A percentile compares a stretch with the other conserved stretches of the same genome.
Evolutionary conservation across 2,888 invertebrate genomes (phyloP).

Genomic region (Leptura quadrifasciata): DNA sequence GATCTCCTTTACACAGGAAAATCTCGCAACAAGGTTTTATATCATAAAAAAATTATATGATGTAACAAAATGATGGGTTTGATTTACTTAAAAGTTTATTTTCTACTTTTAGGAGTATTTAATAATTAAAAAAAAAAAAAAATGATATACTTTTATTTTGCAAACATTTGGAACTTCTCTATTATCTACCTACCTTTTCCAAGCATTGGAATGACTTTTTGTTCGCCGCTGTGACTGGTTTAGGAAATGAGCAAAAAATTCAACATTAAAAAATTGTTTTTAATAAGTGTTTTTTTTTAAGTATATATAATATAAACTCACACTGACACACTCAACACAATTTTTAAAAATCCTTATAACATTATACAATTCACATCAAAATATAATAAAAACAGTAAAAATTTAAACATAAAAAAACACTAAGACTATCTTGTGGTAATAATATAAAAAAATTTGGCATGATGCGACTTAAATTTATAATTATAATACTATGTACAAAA

Average conservation of each 20-base stretch:
- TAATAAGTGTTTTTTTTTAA: conserved; percentile 32
- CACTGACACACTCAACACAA: conserved; percentile 59
- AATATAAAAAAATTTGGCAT: conserved; percentile 53
- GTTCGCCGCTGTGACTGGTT: background rate
- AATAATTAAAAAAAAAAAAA: too few species aligned
- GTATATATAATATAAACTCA: conserved; percentile 59
- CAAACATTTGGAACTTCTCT: too few species aligned
- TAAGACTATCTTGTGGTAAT: conserved; percentile 25
- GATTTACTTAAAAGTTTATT: too few species aligned
- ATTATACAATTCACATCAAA: conserved; percentile 40
- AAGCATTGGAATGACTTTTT: too few species aligned
- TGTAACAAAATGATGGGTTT: too few species aligned
- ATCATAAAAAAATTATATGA: too few species aligned
- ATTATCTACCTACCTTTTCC: too few species aligned
- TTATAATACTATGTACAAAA: conserved; percentile 51
- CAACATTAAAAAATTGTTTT: conserved; percentile 18
- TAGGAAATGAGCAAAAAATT: background rate
- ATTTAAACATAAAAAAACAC: conserved; percentile 45
- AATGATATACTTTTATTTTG: too few species aligned
- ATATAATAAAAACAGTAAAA: conserved; percentile 42
- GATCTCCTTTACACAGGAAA: too few species aligned
- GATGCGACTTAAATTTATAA: conserved; percentile 46
- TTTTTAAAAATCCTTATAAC: conserved; percentile 29
- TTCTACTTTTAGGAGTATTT: too few species aligned
- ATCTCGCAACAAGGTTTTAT: too few species aligned